Conservation (phyloP, 2,797 vertebrate species). For the Ctenosaura bakeri region DNA sequence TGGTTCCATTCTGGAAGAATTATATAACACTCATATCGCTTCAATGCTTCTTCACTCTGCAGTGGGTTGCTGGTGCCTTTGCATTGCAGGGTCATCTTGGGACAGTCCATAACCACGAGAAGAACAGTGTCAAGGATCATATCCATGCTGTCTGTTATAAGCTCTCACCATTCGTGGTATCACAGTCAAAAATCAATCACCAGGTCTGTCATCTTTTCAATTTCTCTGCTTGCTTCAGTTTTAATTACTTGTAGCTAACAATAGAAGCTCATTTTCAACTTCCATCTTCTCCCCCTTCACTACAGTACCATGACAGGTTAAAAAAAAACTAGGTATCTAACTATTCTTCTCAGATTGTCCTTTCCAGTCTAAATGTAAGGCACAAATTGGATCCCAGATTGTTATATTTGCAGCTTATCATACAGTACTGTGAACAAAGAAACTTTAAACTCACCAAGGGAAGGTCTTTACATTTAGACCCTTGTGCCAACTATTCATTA, state of each 20-base stretch:
- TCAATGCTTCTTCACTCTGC: not conserved
- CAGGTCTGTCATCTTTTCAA: not conserved
- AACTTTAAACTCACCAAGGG: not conserved
- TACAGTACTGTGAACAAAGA: not conserved
- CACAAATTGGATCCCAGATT: too few relatives aligned
- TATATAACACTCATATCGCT: not conserved
- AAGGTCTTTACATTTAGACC: slow-evolving; percentile 33
- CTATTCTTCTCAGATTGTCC: not conserved
- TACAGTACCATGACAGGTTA: too few relatives aligned
- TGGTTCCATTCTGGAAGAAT: not conserved
- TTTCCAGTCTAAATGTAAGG: not conserved
- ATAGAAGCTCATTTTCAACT: not conserved
- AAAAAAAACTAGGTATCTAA: too few relatives aligned
- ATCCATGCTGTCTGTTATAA: not conserved
- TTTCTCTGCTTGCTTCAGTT: not conserved
- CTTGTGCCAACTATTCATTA: slow-evolving; percentile 15
- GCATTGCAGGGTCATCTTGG: not conserved
- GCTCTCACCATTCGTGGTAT: not conserved
- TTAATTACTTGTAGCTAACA: not conserved
- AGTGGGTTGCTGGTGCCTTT: not conserved
- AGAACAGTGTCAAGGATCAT: not conserved
- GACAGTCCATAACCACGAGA: not conserved
- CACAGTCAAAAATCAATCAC: not conserved
- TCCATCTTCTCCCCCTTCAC: not conserved
- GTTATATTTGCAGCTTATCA: not conserved